phyloP scores from a whole-genome alignment of 2,113 vertebrate species.

The Coturnix japonica region DNA sequence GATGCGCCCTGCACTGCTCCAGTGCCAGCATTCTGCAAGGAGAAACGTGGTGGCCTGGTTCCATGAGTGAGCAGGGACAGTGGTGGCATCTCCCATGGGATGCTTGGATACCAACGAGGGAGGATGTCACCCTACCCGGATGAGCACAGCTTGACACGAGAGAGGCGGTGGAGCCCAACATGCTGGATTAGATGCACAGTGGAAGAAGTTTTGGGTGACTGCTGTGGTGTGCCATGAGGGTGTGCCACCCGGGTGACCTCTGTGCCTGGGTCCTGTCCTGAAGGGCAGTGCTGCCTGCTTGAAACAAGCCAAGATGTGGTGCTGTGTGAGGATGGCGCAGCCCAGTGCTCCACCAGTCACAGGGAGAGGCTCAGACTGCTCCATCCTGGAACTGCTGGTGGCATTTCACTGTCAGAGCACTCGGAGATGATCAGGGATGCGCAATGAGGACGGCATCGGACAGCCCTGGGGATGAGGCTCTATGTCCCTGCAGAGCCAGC shows the following conservation, averaged over 20 bases:
- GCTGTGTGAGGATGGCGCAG: neutral
- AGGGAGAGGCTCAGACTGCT: neutral
- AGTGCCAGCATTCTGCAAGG: neutral
- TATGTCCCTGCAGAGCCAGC: neutral
- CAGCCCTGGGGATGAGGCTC: neutral
- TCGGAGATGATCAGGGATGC: neutral
- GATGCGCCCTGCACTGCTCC: neutral
- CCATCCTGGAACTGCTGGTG: neutral
- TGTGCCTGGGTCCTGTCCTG: neutral
- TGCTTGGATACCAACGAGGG: neutral
- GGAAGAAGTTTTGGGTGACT: neutral
- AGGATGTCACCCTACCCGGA: neutral
- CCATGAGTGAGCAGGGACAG: neutral
- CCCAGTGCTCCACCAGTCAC: neutral
- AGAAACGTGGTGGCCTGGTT: neutral
- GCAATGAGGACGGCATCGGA: neutral
- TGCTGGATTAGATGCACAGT: neutral
- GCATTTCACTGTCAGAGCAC: neutral
- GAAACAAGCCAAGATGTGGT: neutral
- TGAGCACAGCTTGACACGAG: neutral
- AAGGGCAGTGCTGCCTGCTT: neutral
- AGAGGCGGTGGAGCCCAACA: neutral
- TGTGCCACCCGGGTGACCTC: neutral
- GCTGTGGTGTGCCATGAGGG: neutral
- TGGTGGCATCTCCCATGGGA: neutral